These are phyloP conservation scores for Onychorhynchus coronatus DNA, from an alignment of 2,113 vertebrate genomes.

Conservation along the genomic window DNA sequence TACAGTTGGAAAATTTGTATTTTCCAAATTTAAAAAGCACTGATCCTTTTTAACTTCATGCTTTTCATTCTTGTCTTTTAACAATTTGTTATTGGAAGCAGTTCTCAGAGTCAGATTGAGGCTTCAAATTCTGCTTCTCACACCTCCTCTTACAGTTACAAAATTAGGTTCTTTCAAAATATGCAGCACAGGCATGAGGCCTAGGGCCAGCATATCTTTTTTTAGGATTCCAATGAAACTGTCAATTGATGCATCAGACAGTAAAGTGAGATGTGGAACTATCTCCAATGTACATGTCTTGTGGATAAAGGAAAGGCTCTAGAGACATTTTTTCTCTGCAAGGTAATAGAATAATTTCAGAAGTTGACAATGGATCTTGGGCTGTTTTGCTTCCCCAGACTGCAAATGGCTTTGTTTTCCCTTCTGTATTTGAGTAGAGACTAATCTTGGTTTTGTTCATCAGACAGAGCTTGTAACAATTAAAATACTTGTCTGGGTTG, in stretches of 20 bases:
- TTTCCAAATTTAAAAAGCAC: background rate
- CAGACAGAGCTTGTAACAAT: background rate
- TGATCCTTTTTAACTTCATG: background rate
- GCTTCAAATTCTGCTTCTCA: background rate
- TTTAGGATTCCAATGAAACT: background rate
- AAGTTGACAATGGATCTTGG: background rate
- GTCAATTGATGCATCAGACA: background rate
- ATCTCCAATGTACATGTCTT: background rate
- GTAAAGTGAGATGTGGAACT: background rate
- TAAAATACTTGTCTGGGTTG: background rate
- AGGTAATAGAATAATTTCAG: background rate
- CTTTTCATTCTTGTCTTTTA: background rate
- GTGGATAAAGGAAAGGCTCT: background rate
- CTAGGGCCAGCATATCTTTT: background rate
- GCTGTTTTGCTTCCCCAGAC: background rate
- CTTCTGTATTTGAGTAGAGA: background rate
- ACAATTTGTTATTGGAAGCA: background rate
- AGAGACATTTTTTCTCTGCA: background rate
- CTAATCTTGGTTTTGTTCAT: background rate
- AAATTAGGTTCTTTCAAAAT: background rate
- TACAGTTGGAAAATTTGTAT: background rate
- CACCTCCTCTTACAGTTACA: background rate
- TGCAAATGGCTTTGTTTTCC: background rate
- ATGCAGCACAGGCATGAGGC: background rate
- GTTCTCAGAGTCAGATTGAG: background rate